Percentiles rank a stretch among this genome's conserved stretches.
Conservation (phyloP, 2,113 vertebrate genomes). For the Thymallus thymallus region DNA sequence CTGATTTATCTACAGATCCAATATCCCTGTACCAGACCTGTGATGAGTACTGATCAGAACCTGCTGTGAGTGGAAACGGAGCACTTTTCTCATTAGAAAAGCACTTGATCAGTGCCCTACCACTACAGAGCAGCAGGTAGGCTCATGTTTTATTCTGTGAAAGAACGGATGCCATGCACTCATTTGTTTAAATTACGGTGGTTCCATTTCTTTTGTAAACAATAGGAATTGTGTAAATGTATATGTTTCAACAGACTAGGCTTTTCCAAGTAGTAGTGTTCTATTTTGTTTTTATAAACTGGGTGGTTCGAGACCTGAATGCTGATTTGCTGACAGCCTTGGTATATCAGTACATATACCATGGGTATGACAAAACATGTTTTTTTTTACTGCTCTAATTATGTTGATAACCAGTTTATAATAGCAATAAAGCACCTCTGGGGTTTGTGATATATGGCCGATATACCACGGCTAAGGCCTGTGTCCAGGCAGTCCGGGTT, state of each 20-base stretch:
- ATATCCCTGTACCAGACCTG: not conserved
- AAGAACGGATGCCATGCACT: too few species aligned
- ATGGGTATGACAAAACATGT: too few species aligned
- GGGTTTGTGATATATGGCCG: too few species aligned
- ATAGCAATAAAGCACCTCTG: too few species aligned
- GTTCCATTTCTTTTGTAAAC: not conserved
- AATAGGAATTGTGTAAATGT: not conserved
- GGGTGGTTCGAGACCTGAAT: too few species aligned
- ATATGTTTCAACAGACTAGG: not conserved
- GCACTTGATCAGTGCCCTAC: not conserved
- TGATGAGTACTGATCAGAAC: constrained; percentile 13
- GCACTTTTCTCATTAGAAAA: not conserved
- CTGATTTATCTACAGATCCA: constrained; percentile 10
- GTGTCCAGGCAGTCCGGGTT: too few species aligned
- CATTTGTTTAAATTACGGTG: not conserved
- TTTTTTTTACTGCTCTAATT: too few species aligned
- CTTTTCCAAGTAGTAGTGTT: not conserved
- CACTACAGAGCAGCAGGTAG: not conserved
- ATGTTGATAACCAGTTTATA: too few species aligned
- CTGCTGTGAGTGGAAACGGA: constrained; percentile 20
- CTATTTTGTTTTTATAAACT: too few species aligned
- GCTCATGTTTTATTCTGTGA: not conserved
- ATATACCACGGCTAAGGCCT: too few species aligned
- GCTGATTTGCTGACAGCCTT: too few species aligned
- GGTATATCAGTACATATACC: too few species aligned